A percentile compares a stretch with the other conserved stretches of the same genome.
phyloP scores from a whole-genome alignment of 2,797 vertebrate genomes.

The Pipistrellus kuhlii region DNA sequence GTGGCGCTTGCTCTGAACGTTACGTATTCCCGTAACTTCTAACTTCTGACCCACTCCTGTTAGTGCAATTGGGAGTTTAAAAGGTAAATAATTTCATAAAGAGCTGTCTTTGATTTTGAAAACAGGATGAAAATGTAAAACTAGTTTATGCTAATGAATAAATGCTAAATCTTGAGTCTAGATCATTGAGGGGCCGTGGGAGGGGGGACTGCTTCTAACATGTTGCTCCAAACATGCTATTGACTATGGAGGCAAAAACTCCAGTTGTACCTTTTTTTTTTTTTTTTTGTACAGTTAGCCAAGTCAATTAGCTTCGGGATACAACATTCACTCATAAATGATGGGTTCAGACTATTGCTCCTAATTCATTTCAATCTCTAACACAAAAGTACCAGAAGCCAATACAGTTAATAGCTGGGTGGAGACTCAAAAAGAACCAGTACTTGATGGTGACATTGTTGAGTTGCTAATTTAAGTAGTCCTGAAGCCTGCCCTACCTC shows the following conservation, averaged over 20 bases:
- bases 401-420: neutral
- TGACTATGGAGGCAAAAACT: neutral
- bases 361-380: neutral
- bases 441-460: no score
- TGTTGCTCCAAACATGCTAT: neutral
- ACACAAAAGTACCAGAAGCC: neutral
- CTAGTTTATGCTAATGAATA: neutral
- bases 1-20: conserved; percentile 57
- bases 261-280: neutral
- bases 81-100: conserved; percentile 2
- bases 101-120: conserved; percentile 37
- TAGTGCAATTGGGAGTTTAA: neutral
- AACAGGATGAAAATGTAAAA: neutral
- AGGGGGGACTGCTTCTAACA: neutral
- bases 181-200: neutral
- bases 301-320: neutral
- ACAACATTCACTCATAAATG: neutral
- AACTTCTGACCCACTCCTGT: conserved; percentile 44
- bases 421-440: neutral
- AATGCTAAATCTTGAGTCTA: conserved; percentile 12
- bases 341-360: neutral
- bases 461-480: neutral
- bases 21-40: conserved; percentile 41
- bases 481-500: neutral
- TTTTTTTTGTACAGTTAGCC: neutral